Base-by-base conservation (phyloP, 1,140 invertebrate species). In the Magallana angulata region DNA sequence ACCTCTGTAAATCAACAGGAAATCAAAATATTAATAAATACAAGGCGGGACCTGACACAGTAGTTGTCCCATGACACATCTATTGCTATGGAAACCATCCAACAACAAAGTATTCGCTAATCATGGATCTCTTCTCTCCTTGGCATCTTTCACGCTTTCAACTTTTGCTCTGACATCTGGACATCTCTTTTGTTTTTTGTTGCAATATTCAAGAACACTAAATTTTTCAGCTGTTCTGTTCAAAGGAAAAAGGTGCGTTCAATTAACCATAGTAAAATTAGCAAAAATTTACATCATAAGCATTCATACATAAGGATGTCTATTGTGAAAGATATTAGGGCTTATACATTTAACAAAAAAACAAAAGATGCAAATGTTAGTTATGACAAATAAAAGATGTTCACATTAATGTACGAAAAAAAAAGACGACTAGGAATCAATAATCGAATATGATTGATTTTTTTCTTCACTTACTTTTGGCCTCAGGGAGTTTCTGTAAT, bases 401-500 rank as follows among this genome's bases (percentile, higher is more conserved):
- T 48, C 36, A 2, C 5, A 48, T 0, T 24, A 24, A 1, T 48
- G 5, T 48, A 48, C 1, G 36, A 48, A 48, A 48, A 48, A 48
- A 48, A 48, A 48, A 48, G n/a, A 48, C 24, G 24, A 24, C 36
- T 48, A 48, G 5, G 36, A 48, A 48, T 48, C 36, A 48, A 48
- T 48, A 48, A 48, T 48, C 36, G 5, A 48, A 48, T 24, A 24
- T 24, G 24, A 24, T 48, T 48, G 36, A 48, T 48, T 48, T 48
- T 48, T 48, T 48, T 48, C 24, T 71, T 36, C 3, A 76, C 68
- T 76, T 76, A 76, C 68, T 76, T 76, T 76, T 76, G 68, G 68
- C 68, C 68, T 76, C 68, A 76, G 68, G 68, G 68, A 76, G 68
- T 76, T 76, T 7, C 36, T 24, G 11, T 76, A 24, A 76, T 76